These are phyloP conservation scores for Coregonus sp. DNA, from an alignment of 2,797 vertebrate species.

Conservation along the genomic window DNA sequence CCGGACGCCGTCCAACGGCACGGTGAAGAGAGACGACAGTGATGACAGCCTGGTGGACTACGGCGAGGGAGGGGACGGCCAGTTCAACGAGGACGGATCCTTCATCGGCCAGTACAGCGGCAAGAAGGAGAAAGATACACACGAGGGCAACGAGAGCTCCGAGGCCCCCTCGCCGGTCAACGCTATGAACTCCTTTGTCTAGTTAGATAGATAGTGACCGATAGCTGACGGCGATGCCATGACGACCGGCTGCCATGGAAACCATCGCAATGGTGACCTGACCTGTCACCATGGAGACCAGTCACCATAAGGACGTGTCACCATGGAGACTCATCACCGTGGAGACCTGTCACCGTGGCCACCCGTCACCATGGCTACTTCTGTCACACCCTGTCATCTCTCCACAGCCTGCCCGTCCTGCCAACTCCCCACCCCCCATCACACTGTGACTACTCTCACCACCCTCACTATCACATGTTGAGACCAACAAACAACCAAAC, in stretches of 20 bases:
- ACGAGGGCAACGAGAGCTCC: conserved; percentile 97
- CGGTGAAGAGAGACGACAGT: conserved; percentile 95
- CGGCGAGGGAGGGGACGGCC: conserved; percentile 97
- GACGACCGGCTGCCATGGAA: conserved; percentile 22
- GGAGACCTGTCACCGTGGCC: conserved; percentile 36
- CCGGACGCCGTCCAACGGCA: conserved; percentile 94
- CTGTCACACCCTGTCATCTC: conserved; percentile 62
- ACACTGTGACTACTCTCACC: neutral
- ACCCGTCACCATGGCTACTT: conserved; percentile 37
- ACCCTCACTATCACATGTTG: neutral
- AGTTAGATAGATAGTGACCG: conserved; percentile 30
- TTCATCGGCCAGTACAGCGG: conserved; percentile 99
- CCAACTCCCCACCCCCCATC: neutral
- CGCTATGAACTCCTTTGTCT: conserved; percentile 99
- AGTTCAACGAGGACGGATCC: conserved; percentile 97
- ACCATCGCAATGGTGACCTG: conserved; percentile 32
- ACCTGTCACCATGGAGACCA: conserved; percentile 54
- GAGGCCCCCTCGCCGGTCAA: conserved; percentile 98
- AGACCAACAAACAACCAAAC: conserved; percentile 7
- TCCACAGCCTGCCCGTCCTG: conserved; percentile 36
- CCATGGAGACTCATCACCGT: conserved; percentile 35
- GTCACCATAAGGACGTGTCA: conserved; percentile 41
- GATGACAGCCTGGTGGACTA: conserved; percentile 99
- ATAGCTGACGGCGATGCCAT: neutral
- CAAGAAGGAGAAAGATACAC: conserved; percentile 97